A percentile compares a stretch with the other conserved stretches of the same genome.
These are phyloP conservation scores for Danio aesculapii DNA, from an alignment of 2,797 vertebrate genomes.

Conservation along the genomic window DNA sequence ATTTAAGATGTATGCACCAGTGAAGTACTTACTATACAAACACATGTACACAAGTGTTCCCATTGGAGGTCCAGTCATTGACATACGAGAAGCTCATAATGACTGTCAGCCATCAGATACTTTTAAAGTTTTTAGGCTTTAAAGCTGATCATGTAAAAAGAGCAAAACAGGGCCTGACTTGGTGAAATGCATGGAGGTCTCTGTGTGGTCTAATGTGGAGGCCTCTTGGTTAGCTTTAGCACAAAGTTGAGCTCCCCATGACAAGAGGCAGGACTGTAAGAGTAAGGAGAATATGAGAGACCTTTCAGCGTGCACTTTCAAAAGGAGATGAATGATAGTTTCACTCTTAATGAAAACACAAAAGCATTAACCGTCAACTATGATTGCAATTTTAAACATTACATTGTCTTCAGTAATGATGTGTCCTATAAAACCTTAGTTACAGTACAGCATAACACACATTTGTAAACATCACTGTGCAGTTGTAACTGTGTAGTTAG, in stretches of 20 bases:
- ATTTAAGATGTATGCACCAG: no score
- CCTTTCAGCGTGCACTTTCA: constrained; percentile 8
- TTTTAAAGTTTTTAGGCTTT: background rate
- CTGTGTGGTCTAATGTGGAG: constrained; percentile 42
- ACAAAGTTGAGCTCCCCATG: constrained; percentile 32
- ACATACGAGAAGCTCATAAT: background rate
- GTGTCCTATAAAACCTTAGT: no score
- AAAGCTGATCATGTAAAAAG: background rate
- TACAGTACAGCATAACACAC: no score
- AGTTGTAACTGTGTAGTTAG: no score
- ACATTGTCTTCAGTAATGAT: no score
- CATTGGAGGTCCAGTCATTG: background rate
- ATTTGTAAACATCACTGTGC: background rate
- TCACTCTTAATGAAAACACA: background rate
- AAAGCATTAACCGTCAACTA: background rate
- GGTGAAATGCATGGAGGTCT: constrained; percentile 1
- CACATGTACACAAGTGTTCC: background rate
- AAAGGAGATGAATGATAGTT: constrained; percentile 38
- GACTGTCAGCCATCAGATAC: constrained; percentile 7
- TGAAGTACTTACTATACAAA: background rate
- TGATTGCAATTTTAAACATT: background rate
- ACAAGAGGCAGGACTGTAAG: constrained; percentile 34
- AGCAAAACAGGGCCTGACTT: constrained; percentile 9
- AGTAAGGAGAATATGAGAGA: constrained; percentile 28
- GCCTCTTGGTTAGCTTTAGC: constrained; percentile 40